Conservation (phyloP, 2,797 vertebrate species). For the Phoeniculus purpureus region DNA sequence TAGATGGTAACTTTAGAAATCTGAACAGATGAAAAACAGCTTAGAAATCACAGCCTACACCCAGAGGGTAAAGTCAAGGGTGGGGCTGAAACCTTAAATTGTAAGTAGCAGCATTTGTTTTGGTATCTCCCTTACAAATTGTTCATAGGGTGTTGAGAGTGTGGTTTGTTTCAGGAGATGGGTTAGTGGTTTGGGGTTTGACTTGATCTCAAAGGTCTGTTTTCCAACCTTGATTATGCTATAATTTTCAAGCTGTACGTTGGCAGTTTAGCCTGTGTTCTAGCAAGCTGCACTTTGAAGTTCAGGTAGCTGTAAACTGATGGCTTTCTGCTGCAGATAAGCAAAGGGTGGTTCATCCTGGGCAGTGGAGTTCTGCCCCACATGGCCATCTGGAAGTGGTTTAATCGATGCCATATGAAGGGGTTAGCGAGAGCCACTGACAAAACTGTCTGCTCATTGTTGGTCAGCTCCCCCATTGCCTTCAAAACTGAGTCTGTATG, state of each 20-base stretch:
- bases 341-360: neutral
- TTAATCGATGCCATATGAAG: neutral
- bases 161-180: too few relatives aligned
- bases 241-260: neutral
- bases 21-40: constrained; percentile 13
- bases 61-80: neutral
- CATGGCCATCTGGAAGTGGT: neutral
- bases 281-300: fast-evolving
- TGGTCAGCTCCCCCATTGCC: fast-evolving
- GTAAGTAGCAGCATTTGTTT: neutral
- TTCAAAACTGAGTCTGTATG: fast-evolving
- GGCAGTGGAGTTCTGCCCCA: fast-evolving
- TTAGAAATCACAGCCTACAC: neutral
- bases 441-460: neutral
- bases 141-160: neutral
- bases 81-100: neutral
- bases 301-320: neutral
- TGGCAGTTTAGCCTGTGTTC: neutral
- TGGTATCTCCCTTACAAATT: neutral
- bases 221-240: too few relatives aligned
- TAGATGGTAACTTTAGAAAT: neutral
- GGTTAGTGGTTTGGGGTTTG: too few relatives aligned
- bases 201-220: too few relatives aligned
- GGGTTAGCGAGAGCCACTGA: neutral
- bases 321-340: neutral